Percentiles rank a stretch among this genome's conserved stretches.
Conservation (phyloP, 1,140 invertebrate genomes). For the Drosophila lowei region DNA sequence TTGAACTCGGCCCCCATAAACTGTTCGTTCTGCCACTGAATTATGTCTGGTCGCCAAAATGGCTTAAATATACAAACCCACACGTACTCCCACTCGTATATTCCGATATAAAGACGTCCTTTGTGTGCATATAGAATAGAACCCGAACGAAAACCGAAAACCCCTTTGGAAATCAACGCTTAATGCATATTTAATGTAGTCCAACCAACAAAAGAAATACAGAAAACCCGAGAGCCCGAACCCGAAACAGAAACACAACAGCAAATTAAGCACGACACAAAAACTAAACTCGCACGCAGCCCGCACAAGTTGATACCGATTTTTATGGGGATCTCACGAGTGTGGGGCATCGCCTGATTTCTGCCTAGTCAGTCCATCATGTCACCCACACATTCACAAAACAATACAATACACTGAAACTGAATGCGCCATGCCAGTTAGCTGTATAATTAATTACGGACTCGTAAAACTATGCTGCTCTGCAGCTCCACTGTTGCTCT, state of each 20-base stretch:
- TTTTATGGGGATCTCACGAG: slow-evolving; percentile 12
- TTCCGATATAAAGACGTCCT: background rate
- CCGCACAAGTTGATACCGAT: slow-evolving; percentile 68
- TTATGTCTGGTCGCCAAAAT: slow-evolving; percentile 41
- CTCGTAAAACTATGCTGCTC: slow-evolving; percentile 34
- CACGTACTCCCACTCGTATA: background rate
- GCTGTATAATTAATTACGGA: slow-evolving; percentile 53
- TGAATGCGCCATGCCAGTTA: slow-evolving; percentile 12
- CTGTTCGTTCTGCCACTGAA: slow-evolving; percentile 37
- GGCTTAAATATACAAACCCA: slow-evolving; percentile 18
- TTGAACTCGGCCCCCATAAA: slow-evolving; percentile 41
- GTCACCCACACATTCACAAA: slow-evolving; percentile 11
- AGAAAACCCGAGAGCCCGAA: background rate
- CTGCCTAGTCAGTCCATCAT: slow-evolving; percentile 57
- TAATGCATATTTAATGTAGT: slow-evolving; percentile 78
- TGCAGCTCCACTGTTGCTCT: background rate
- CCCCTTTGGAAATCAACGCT: slow-evolving; percentile 53
- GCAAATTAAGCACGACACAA: slow-evolving; percentile 40
- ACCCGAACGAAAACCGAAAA: slow-evolving; percentile 10
- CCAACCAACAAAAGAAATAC: slow-evolving; percentile 30
- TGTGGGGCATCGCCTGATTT: slow-evolving; percentile 20
- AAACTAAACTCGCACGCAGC: slow-evolving; percentile 57
- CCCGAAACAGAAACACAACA: background rate
- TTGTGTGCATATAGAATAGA: slow-evolving; percentile 47
- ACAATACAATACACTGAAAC: slow-evolving; percentile 6